phyloP scores from a whole-genome alignment of 1,140 invertebrate genomes.

The Oscheius sp. region DNA sequence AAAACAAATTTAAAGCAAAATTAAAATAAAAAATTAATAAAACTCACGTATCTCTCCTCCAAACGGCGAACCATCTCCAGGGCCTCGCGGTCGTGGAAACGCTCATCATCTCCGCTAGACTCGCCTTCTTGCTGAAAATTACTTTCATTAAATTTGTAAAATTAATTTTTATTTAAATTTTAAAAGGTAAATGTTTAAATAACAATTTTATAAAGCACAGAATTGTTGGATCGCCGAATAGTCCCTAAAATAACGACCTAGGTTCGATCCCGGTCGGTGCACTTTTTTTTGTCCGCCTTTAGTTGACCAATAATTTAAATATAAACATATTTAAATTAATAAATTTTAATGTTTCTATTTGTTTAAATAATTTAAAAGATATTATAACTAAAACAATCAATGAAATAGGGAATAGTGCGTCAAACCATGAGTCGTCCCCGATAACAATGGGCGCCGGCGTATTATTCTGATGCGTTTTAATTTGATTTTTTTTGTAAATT shows the following conservation, averaged over 20 bases:
- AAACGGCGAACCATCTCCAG: constrained; percentile 42
- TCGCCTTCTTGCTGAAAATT: constrained; percentile 8
- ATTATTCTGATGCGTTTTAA: too few relatives aligned
- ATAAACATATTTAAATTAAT: constrained; percentile 25
- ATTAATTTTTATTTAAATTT: too few relatives aligned
- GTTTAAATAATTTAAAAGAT: background rate
- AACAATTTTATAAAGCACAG: background rate
- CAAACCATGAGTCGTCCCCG: too few relatives aligned
- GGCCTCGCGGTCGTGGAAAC: constrained; percentile 41
- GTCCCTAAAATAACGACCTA: too few relatives aligned
- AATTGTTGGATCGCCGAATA: background rate
- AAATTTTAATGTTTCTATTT: background rate
- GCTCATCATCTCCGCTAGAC: constrained; percentile 37
- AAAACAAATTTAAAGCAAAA: background rate
- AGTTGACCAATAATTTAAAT: too few relatives aligned
- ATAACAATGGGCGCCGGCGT: too few relatives aligned
- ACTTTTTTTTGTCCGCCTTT: too few relatives aligned
- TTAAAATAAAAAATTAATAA: too few relatives aligned
- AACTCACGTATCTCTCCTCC: constrained; percentile 47
- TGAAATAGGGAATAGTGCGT: background rate
- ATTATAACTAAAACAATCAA: background rate
- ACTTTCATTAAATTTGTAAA: too few relatives aligned
- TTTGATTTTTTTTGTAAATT: too few relatives aligned
- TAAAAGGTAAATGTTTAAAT: background rate
- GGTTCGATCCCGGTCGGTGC: too few relatives aligned